Conservation (phyloP, 1,140 invertebrate species). For the Lutraria rhynchaena region DNA sequence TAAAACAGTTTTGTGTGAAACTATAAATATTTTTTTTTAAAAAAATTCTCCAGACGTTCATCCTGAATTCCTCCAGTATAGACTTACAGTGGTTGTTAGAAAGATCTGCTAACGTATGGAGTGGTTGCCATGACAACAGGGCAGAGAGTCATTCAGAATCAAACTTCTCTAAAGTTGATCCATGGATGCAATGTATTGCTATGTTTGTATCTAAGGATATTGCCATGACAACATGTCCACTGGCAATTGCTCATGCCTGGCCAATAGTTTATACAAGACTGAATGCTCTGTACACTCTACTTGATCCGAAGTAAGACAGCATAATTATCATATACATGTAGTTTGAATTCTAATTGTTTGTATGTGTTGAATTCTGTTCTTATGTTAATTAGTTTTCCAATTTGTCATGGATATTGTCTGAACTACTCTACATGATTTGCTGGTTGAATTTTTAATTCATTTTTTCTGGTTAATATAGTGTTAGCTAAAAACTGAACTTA, state of each 20-base stretch:
- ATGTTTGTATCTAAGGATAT: conserved; percentile 88
- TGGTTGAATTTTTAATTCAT: too few relatives aligned
- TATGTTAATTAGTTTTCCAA: too few relatives aligned
- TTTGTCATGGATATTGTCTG: too few relatives aligned
- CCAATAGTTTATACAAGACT: conserved; percentile 96
- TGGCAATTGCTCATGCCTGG: conserved; percentile 94
- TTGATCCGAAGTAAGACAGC: conserved; percentile 93
- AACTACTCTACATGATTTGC: too few relatives aligned
- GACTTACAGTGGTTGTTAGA: conserved; percentile 98
- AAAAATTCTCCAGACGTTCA: conserved; percentile 71
- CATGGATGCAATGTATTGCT: conserved; percentile 94
- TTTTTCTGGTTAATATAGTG: too few relatives aligned
- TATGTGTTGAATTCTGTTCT: too few relatives aligned
- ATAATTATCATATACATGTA: too few relatives aligned
- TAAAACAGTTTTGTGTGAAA: too few relatives aligned
- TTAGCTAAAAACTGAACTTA: too few relatives aligned
- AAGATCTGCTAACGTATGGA: conserved; percentile 93
- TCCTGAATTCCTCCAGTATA: conserved; percentile 85
- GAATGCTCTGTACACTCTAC: conserved; percentile 93
- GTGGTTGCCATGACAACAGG: conserved; percentile 76
- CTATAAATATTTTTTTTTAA: too few relatives aligned
- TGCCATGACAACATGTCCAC: conserved; percentile 89
- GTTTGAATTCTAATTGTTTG: too few relatives aligned
- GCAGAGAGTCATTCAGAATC: conserved; percentile 71
- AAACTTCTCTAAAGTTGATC: conserved; percentile 76